Base-by-base conservation (phyloP, 2,113 vertebrate genomes). In the Atrichornis clamosus region DNA sequence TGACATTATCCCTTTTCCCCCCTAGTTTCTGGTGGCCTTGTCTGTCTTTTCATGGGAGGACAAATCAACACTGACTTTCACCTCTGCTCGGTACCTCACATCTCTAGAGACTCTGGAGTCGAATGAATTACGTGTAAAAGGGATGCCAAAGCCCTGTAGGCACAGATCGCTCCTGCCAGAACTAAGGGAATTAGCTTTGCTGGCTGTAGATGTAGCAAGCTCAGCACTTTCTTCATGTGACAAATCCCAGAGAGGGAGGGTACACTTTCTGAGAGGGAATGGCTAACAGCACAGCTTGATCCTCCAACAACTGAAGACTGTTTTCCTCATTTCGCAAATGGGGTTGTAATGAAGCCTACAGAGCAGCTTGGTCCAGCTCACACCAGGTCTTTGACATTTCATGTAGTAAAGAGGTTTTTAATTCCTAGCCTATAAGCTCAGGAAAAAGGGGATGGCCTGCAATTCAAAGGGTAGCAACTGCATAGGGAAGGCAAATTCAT, bases 271-370 rank as follows among this genome's bases (percentile, higher is more conserved):
- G 68, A 59, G 58, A 60, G 21, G n/a, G 49, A 79, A 85, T 21
- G 37, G 75, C 72, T 90, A 63, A 41, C 26, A 42, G 30, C 67
- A 73, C 28, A 35, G 37, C 53, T 77, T 84, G 83, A 53, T 26
- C 67, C 46, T 21, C 19, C 75, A 79, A 42, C 53, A 86, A 23
- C 50, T 60, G 62, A 68, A 35, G 49, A 65, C 22, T 73, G 42
- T 74, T 83, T 69, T 79, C 69, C 70, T 94, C 33, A 44, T 85
- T 83, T 90, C 65, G 49, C 19, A 82, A 77, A 90, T 39, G 63
- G 30, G 42, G 10, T 50, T 80, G 59, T 64, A 92, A 85, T 72
- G 63, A 94, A 94, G 70, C 58, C 63, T n/a, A 35, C 22, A 73
- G 49, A 82, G 75, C 46, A 79, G 63, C 67, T 77, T 74, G 90